Evolutionary conservation across 2,113 vertebrate genomes (phyloP).

Genomic region (Diadophis punctatus): DNA sequence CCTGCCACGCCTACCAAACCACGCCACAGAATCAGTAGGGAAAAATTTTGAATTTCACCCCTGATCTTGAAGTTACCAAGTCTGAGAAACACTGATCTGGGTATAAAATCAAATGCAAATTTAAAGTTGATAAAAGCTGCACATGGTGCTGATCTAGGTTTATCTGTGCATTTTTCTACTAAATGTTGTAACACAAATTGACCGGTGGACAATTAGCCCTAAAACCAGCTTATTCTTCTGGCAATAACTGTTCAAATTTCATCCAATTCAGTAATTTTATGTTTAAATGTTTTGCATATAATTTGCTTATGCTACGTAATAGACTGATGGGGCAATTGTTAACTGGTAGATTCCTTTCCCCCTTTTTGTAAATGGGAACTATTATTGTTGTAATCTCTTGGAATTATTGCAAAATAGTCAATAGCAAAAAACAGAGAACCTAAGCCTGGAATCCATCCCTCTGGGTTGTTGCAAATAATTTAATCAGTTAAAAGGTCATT

Average conservation of each 20-base stretch:
- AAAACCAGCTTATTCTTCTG: background rate
- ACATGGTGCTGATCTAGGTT: background rate
- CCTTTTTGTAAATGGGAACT: background rate
- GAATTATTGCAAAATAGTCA: background rate
- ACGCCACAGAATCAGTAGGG: too few relatives aligned
- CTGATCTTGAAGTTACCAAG: background rate
- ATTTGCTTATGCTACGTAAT: background rate
- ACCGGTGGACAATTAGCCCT: background rate
- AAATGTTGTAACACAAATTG: background rate
- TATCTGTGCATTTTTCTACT: background rate
- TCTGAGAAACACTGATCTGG: background rate
- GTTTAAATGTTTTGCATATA: background rate
- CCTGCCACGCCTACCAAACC: too few relatives aligned
- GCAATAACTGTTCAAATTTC: background rate
- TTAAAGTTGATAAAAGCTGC: background rate
- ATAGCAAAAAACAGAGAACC: background rate
- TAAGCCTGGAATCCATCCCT: background rate
- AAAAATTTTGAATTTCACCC: too few relatives aligned
- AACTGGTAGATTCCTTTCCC: background rate
- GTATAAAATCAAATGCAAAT: background rate
- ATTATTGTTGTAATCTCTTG: background rate
- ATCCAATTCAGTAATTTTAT: background rate
- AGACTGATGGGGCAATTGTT: background rate
- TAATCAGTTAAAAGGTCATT: background rate
- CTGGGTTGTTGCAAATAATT: background rate